Conservation (phyloP, 2,113 vertebrate species). For the Turnix velox region DNA sequence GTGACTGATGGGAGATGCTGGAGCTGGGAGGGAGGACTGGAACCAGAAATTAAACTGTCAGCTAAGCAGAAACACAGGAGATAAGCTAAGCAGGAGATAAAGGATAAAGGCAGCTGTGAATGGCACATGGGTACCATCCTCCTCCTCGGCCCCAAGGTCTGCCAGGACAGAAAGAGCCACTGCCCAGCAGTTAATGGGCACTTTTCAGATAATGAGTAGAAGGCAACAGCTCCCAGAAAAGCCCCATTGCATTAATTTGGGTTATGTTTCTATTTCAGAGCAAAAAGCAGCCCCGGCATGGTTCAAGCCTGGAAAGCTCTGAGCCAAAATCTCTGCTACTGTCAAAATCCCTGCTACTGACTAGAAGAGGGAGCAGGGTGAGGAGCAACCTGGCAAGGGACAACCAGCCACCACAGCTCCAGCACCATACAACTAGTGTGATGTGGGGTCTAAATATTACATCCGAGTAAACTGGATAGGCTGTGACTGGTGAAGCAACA, state of each 20-base stretch:
- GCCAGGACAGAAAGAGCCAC: rapidly evolving
- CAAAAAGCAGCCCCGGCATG: neutral
- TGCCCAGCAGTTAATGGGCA: neutral
- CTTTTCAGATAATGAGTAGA: rapidly evolving
- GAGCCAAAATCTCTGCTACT: neutral
- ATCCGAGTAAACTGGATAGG: too few relatives aligned
- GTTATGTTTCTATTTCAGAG: neutral
- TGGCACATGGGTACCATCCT: rapidly evolving
- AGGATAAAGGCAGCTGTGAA: neutral
- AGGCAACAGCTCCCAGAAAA: neutral
- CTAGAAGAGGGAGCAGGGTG: neutral
- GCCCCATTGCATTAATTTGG: rapidly evolving
- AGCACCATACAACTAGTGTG: too few relatives aligned
- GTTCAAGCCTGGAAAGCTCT: neutral
- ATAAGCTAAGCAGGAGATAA: neutral
- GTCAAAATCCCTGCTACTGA: neutral
- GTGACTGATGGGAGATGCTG: neutral
- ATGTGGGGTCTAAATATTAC: too few relatives aligned
- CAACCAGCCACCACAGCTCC: neutral
- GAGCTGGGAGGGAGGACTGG: neutral
- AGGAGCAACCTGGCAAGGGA: neutral
- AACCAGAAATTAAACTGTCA: neutral
- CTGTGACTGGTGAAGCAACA: rapidly evolving
- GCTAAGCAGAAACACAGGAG: neutral
- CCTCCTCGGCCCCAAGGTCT: neutral